Conservation (phyloP, 2,113 vertebrate species). For the Dinomys branickii region DNA sequence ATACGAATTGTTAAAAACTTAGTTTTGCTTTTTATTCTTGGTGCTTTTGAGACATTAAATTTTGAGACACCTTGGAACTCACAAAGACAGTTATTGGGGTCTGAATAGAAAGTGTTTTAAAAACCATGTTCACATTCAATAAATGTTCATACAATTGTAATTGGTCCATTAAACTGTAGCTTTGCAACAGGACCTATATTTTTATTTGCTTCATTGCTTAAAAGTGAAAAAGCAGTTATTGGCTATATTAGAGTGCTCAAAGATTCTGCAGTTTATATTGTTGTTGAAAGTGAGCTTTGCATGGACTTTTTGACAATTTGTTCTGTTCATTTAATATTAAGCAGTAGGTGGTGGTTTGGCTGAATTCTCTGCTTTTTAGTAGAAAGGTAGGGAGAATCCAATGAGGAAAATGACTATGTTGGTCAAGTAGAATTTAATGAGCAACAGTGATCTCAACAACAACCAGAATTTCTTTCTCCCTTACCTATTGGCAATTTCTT, state of each 20-base stretch:
- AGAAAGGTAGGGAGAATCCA: not conserved
- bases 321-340: constrained; percentile 78
- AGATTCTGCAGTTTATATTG: constrained; percentile 80
- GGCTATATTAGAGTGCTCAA: constrained; percentile 79
- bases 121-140: constrained; percentile 83
- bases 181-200: constrained; percentile 60
- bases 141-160: constrained; percentile 70
- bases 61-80: constrained; percentile 48
- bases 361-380: not conserved
- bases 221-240: constrained; percentile 84
- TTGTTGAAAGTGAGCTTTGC: constrained; percentile 78
- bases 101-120: constrained; percentile 84
- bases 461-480: not conserved
- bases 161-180: constrained; percentile 78
- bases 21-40: constrained; percentile 72
- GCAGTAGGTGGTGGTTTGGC: not conserved
- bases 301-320: constrained; percentile 77
- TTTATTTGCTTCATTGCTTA: constrained; percentile 88
- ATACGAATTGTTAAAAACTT: constrained; percentile 69
- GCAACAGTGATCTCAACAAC: not conserved
- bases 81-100: constrained; percentile 82
- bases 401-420: not conserved
- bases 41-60: constrained; percentile 80
- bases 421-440: not conserved
- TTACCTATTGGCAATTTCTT: not conserved